phyloP scores from a whole-genome alignment of 2,888 invertebrate genomes.

The Oscheius sp. region DNA sequence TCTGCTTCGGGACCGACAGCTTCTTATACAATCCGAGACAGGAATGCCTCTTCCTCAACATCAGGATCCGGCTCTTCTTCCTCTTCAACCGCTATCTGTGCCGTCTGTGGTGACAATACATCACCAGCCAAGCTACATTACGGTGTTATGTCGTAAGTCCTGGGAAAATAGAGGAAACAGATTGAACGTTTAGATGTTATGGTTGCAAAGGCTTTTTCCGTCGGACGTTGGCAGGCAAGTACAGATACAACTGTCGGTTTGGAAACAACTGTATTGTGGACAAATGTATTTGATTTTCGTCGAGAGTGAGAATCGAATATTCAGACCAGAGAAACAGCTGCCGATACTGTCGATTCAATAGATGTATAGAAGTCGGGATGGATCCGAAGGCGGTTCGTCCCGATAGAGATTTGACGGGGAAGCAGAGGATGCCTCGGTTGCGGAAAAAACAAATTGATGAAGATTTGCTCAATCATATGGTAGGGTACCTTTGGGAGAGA shows the following conservation, averaged over 20 bases:
- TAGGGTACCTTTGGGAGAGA: slow-evolving; percentile 28
- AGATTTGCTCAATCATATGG: slow-evolving; percentile 71
- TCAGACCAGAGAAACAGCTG: slow-evolving; percentile 71
- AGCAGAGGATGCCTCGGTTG: slow-evolving; percentile 70
- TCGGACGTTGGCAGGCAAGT: slow-evolving; percentile 68
- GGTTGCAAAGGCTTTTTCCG: slow-evolving; percentile 70
- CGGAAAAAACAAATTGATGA: slow-evolving; percentile 71
- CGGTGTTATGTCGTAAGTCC: slow-evolving; percentile 45
- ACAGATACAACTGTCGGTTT: slow-evolving; percentile 70
- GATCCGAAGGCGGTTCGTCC: slow-evolving; percentile 73
- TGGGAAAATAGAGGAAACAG: background rate
- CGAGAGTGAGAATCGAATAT: slow-evolving; percentile 10
- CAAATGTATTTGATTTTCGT: slow-evolving; percentile 61
- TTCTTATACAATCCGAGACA: slow-evolving; percentile 35
- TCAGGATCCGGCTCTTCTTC: slow-evolving; percentile 33
- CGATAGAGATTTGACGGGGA: slow-evolving; percentile 71
- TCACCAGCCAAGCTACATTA: slow-evolving; percentile 69
- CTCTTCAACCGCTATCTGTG: slow-evolving; percentile 63
- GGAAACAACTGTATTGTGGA: slow-evolving; percentile 72
- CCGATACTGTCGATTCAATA: slow-evolving; percentile 70
- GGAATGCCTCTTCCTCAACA: slow-evolving; percentile 13
- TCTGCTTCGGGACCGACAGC: slow-evolving; percentile 32
- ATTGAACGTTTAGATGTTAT: slow-evolving; percentile 56
- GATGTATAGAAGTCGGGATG: slow-evolving; percentile 72
- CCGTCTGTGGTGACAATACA: slow-evolving; percentile 69